Evolutionary conservation across 2,888 invertebrate genomes (phyloP).

Genomic region (Drosophila helvetica): DNA sequence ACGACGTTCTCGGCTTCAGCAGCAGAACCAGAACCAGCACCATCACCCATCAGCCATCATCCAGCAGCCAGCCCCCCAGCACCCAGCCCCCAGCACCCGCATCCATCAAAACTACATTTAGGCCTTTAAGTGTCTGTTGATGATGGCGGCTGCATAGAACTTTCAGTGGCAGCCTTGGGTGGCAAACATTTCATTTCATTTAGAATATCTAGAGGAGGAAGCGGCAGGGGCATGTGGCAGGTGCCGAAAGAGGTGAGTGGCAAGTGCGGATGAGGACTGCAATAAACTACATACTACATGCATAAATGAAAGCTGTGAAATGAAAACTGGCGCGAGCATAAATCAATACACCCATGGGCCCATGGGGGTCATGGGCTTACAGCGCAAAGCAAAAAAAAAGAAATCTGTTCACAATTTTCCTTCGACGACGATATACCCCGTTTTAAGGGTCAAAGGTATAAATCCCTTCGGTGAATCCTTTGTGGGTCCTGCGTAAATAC

Average conservation of each 20-base stretch:
- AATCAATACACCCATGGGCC: slow-evolving; percentile 64
- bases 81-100: background rate
- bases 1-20: slow-evolving; percentile 31
- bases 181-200: slow-evolving; percentile 58
- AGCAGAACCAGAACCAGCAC: background rate
- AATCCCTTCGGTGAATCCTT: background rate
- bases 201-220: slow-evolving; percentile 27
- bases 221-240: background rate
- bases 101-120: slow-evolving; percentile 52
- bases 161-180: slow-evolving; percentile 56
- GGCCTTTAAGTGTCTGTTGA: slow-evolving; percentile 64
- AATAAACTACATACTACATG: slow-evolving; percentile 33
- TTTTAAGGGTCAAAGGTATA: background rate
- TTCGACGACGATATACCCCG: slow-evolving; percentile 21
- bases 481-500: background rate
- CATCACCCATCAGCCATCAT: background rate
- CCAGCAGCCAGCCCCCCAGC: background rate
- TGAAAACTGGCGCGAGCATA: slow-evolving; percentile 62
- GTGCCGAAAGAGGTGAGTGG: background rate
- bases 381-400: slow-evolving; percentile 3
- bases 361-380: slow-evolving; percentile 31
- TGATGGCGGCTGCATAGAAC: slow-evolving; percentile 51
- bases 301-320: slow-evolving; percentile 60
- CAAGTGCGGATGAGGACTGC: slow-evolving; percentile 43
- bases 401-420: background rate